These are phyloP conservation scores for Drosophila buzzatii DNA, from an alignment of 2,888 invertebrate genomes.

Conservation along the genomic window DNA sequence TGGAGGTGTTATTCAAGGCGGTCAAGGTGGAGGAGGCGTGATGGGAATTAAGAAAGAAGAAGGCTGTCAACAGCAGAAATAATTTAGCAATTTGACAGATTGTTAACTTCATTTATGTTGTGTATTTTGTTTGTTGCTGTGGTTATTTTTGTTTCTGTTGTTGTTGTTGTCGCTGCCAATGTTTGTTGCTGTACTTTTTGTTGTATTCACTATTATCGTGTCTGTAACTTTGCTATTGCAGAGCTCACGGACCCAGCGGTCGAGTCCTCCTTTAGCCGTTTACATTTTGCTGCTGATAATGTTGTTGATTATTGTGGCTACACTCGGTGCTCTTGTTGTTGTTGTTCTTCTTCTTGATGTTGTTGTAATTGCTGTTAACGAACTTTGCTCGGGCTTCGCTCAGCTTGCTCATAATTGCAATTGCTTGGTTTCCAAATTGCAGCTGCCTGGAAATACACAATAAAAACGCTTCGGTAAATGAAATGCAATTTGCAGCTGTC, in stretches of 20 bases:
- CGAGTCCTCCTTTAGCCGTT: slow-evolving; percentile 40
- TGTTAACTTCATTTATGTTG: slow-evolving; percentile 85
- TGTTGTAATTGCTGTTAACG: slow-evolving; percentile 36
- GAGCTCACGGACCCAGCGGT: slow-evolving; percentile 53
- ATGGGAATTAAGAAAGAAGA: slow-evolving; percentile 82
- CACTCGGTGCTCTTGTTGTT: not conserved
- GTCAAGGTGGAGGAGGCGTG: slow-evolving; percentile 47
- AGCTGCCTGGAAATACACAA: slow-evolving; percentile 37
- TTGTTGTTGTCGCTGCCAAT: slow-evolving; percentile 20
- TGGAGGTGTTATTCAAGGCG: slow-evolving; percentile 5
- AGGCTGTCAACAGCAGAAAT: slow-evolving; percentile 85
- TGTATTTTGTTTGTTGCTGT: slow-evolving; percentile 62
- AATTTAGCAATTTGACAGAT: slow-evolving; percentile 85
- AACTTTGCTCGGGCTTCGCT: slow-evolving; percentile 44
- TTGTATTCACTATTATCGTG: slow-evolving; percentile 20
- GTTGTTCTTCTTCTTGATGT: slow-evolving; percentile 10
- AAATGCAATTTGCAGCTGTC: slow-evolving; percentile 23
- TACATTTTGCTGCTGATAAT: slow-evolving; percentile 65
- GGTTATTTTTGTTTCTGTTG: slow-evolving; percentile 15
- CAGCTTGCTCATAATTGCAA: slow-evolving; percentile 69
- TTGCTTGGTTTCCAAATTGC: slow-evolving; percentile 45
- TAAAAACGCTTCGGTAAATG: slow-evolving; percentile 6
- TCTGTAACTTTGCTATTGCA: slow-evolving; percentile 43
- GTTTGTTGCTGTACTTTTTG: slow-evolving; percentile 26
- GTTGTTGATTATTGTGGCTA: slow-evolving; percentile 24